These are phyloP conservation scores for Procambarus virginalis DNA, from an alignment of 1,140 invertebrate species.

Conservation along the genomic window DNA sequence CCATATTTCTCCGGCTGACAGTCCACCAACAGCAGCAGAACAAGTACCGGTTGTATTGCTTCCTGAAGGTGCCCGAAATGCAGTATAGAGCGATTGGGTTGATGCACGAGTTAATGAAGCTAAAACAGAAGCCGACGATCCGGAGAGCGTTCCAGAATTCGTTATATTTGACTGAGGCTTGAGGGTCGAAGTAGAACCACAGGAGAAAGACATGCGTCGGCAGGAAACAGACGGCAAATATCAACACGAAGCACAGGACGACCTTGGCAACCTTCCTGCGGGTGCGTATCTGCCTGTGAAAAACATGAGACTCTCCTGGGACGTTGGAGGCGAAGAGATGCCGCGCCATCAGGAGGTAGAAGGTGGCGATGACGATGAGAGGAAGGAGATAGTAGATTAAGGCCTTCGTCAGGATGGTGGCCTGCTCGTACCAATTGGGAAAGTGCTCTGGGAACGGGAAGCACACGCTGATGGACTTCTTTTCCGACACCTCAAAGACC, in stretches of 20 bases:
- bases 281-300: constrained; percentile 39
- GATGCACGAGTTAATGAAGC: constrained; percentile 59
- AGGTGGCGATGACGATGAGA: constrained; percentile 38
- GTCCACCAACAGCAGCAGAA: constrained; percentile 45
- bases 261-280: constrained; percentile 51
- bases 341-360: constrained; percentile 49
- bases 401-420: constrained; percentile 38
- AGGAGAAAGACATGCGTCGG: constrained; percentile 45
- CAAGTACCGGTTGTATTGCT: constrained; percentile 57
- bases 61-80: constrained; percentile 59
- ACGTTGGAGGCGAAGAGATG: constrained; percentile 23
- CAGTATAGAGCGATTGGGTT: constrained; percentile 58
- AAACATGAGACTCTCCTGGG: constrained; percentile 33
- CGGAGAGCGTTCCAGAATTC: constrained; percentile 39
- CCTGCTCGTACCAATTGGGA: constrained; percentile 22
- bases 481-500: not conserved
- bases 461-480: constrained; percentile 35
- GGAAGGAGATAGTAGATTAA: constrained; percentile 46
- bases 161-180: constrained; percentile 16
- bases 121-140: constrained; percentile 49
- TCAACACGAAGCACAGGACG: constrained; percentile 49
- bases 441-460: constrained; percentile 28
- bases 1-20: not conserved
- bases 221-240: constrained; percentile 53
- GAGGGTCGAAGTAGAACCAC: constrained; percentile 46